phyloP scores from a whole-genome alignment of 1,140 invertebrate genomes.

The Hypsibius dujardini region DNA sequence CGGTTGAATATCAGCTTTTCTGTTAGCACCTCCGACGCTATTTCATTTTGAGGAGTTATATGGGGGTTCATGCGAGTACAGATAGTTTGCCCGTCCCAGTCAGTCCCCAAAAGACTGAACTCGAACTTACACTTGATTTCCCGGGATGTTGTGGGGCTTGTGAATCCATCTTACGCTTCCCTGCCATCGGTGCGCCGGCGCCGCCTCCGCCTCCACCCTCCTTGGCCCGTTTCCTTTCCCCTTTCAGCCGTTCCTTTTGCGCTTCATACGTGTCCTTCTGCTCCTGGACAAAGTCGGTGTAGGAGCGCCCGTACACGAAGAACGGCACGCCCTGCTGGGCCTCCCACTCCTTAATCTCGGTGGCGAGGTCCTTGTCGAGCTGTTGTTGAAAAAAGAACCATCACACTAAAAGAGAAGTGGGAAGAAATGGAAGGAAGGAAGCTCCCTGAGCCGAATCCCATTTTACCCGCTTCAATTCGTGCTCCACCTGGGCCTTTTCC shows the following conservation, averaged over 20 bases:
- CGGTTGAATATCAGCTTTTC: too few species aligned
- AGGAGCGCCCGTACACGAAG: conserved; percentile 30
- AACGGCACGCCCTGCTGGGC: conserved; percentile 28
- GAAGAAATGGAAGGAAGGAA: neutral
- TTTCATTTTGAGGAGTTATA: too few species aligned
- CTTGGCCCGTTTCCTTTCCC: conserved; percentile 19
- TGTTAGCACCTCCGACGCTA: too few species aligned
- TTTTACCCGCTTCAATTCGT: conserved; percentile 29
- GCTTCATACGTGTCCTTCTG: conserved; percentile 31
- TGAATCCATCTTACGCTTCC: neutral
- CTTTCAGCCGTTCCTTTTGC: conserved; percentile 33
- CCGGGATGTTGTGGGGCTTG: neutral
- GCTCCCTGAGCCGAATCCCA: neutral
- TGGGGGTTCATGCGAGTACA: too few species aligned
- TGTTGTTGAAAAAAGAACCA: neutral
- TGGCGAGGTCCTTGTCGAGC: neutral
- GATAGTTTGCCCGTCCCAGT: too few species aligned
- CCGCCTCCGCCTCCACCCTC: neutral
- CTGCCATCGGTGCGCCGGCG: neutral
- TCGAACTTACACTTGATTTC: neutral
- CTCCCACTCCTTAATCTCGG: conserved; percentile 29
- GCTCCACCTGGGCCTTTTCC: conserved; percentile 42
- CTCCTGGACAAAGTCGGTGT: conserved; percentile 29
- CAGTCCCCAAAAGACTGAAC: neutral
- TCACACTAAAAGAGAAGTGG: neutral